Evolutionary conservation across 2,888 invertebrate species (phyloP).

Genomic region (Plagodis dolabraria): DNA sequence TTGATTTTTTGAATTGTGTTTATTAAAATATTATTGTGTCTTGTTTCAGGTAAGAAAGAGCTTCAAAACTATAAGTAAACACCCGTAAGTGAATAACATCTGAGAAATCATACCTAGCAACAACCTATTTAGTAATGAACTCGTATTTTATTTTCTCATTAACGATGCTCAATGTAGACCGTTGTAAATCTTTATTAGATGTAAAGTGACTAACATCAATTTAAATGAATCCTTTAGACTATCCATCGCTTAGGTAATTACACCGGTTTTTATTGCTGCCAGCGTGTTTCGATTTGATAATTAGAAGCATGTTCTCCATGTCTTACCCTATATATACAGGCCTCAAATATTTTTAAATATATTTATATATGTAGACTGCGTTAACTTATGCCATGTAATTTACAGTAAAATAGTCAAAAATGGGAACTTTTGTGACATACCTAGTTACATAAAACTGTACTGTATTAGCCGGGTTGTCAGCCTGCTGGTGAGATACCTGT

Average conservation of each 20-base stretch:
- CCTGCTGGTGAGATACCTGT: too few relatives aligned
- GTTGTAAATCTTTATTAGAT: constrained; percentile 19
- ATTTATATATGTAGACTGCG: not conserved
- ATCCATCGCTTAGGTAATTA: constrained; percentile 29
- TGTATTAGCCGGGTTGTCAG: too few relatives aligned
- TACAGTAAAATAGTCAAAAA: not conserved
- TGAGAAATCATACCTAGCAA: not conserved
- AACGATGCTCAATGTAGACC: constrained; percentile 14
- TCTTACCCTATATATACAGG: not conserved
- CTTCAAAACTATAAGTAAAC: not conserved
- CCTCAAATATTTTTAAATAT: not conserved
- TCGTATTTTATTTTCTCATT: constrained; percentile 9
- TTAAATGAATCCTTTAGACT: constrained; percentile 12
- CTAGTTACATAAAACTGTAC: too few relatives aligned
- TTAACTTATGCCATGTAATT: too few relatives aligned
- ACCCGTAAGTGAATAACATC: constrained; percentile 12
- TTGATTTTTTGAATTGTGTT: too few relatives aligned
- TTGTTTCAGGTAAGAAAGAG: constrained; percentile 36
- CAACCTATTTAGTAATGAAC: too few relatives aligned
- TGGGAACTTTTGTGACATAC: too few relatives aligned
- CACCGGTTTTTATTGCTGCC: constrained; percentile 20
- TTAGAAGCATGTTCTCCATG: constrained; percentile 11
- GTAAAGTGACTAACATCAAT: constrained; percentile 18
- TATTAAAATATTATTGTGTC: not conserved
- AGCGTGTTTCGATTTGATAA: constrained; percentile 12